Base-by-base conservation (phyloP, 2,113 vertebrate genomes). In the Callospermophilus lateralis region DNA sequence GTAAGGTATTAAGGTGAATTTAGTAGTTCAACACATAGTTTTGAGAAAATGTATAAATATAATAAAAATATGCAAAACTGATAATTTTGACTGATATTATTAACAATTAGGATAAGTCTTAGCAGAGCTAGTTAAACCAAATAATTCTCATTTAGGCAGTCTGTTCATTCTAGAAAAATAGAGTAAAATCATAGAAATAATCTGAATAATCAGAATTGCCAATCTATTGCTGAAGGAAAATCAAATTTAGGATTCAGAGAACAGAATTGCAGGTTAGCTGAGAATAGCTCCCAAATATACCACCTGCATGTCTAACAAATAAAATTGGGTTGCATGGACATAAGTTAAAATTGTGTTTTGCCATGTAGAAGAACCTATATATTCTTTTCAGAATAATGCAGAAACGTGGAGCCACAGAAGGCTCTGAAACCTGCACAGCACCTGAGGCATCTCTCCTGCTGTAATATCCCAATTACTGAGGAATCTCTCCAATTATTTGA, bases 161-260 rank as follows among this genome's bases (percentile, higher is more conserved):
- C 48, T 53, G 3, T 94, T 85, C 19, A 74, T 94, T 90, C 26
- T 85, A 84, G n/a, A 16, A 93, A 91, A 83, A 53, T 65, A 76
- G 28, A 87, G 37, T 80, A 76, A 92, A 93, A 65, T 37, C 93
- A 78, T 65, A 96, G 10, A 84, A 91, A 88, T 92, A 83, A 84
- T 81, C 53, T 72, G 48, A 86, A 74, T 94, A 89, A 65, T 81
- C 79, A 65, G 22, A 93, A 89, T 68, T 94, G 17, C 39, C 77
- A 89, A 20, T 74, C 32, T 58, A 53, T 80, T 92, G 28, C 6
- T 78, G 58, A 96, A 61, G 61, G 28, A 93, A 96, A 88, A 79
- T 39, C 39, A 93, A 28, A 30, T 81, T 90, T 94, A 74, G 16
- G 37, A 89, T 73, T 90, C n/a, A 90, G 88, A 84, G 28, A 11